A percentile compares a stretch with the other conserved stretches of the same genome.
phyloP scores from a whole-genome alignment of 2,113 vertebrate species.

The Sinocyclocheilus anophthalmus region DNA sequence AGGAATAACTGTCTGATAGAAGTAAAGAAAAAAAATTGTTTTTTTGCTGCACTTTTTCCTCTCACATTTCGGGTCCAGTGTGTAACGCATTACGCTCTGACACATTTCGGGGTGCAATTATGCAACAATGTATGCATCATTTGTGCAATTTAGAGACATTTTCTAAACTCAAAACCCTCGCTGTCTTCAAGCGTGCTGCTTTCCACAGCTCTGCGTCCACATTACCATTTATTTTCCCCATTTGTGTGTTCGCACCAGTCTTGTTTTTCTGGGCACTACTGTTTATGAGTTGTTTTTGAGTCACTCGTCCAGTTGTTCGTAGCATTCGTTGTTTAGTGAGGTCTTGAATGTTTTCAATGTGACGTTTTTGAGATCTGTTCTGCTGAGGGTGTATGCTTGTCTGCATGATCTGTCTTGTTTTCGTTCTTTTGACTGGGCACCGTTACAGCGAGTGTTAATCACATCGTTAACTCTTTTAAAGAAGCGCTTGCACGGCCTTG shows the following conservation, averaged over 20 bases:
- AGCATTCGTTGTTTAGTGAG: not conserved
- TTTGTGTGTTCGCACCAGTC: slow-evolving; percentile 56
- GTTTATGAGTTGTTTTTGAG: slow-evolving; percentile 24
- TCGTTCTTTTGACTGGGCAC: slow-evolving; percentile 27
- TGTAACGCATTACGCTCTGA: not conserved
- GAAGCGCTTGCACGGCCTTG: slow-evolving; percentile 52
- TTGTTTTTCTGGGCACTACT: slow-evolving; percentile 50
- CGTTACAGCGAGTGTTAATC: slow-evolving; percentile 33
- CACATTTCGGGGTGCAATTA: not conserved
- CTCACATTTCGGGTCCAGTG: not conserved
- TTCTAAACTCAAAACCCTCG: not conserved
- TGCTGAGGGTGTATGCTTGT: slow-evolving; percentile 4
- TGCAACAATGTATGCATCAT: not conserved
- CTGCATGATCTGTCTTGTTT: slow-evolving; percentile 49
- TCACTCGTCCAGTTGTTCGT: slow-evolving; percentile 3
- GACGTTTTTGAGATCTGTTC: slow-evolving; percentile 18
- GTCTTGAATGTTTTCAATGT: slow-evolving; percentile 23
- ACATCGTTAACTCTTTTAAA: slow-evolving; percentile 29
- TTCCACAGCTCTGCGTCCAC: slow-evolving; percentile 59
- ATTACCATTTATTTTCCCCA: not conserved
- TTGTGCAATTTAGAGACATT: not conserved
- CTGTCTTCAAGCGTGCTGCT: slow-evolving; percentile 61
- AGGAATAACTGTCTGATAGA: not conserved
- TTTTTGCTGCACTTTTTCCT: not conserved
- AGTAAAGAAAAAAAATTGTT: not conserved